Percentiles rank a stretch among this genome's conserved stretches.
These are phyloP conservation scores for Brachionus koreanus DNA, from an alignment of 1,140 invertebrate species.

Conservation along the genomic window DNA sequence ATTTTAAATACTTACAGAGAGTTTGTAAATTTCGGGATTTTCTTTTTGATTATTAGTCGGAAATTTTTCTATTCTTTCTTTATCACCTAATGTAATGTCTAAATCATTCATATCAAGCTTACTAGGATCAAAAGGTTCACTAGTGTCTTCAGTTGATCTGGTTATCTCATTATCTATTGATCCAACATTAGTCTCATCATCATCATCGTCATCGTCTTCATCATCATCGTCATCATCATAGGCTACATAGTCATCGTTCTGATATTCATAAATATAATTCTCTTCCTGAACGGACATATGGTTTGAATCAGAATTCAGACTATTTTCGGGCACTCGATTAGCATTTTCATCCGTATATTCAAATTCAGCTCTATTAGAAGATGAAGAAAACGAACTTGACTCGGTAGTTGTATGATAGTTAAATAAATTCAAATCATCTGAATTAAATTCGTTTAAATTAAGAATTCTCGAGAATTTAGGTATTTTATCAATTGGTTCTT, in stretches of 20 bases:
- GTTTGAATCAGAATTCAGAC: constrained; percentile 1
- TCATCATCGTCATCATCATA: constrained; percentile 25
- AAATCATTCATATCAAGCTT: neutral
- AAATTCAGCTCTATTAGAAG: neutral
- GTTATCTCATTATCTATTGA: neutral
- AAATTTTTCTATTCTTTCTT: neutral
- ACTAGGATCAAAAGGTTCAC: neutral
- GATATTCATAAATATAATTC: constrained; percentile 11
- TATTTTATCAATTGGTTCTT: neutral
- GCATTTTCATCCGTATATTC: neutral
- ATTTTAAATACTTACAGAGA: neutral
- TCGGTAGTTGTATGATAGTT: neutral
- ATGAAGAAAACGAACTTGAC: neutral
- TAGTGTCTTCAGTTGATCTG: neutral
- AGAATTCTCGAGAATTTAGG: neutral
- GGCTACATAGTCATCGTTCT: constrained; percentile 26
- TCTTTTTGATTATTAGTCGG: neutral
- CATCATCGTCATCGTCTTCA: neutral
- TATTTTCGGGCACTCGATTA: neutral
- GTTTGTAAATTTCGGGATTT: neutral
- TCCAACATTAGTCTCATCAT: neutral
- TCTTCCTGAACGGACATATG: neutral
- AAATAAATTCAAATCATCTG: neutral
- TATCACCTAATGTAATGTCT: neutral
- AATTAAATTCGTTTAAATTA: neutral